A percentile compares a stretch with the other conserved stretches of the same genome.
Conservation (phyloP, 2,888 invertebrate genomes). For the Unio pictorum region DNA sequence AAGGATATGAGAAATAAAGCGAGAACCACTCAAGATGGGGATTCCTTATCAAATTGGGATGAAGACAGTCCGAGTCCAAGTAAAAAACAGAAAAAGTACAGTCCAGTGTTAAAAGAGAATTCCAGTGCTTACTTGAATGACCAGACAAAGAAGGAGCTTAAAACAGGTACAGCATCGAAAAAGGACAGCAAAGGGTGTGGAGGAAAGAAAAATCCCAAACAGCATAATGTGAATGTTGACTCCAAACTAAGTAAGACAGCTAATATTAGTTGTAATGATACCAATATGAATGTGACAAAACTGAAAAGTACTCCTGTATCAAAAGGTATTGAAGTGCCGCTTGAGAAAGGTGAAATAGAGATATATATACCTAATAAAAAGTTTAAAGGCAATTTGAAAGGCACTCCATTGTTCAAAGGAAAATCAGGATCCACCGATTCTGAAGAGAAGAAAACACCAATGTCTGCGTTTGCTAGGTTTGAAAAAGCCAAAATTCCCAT, state of each 20-base stretch:
- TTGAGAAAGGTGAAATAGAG: constrained; percentile 36
- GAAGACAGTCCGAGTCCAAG: no score
- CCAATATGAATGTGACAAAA: not conserved
- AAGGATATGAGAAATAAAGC: no score
- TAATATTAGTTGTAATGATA: not conserved
- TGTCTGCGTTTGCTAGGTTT: constrained; percentile 42
- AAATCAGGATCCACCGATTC: not conserved
- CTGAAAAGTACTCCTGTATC: not conserved
- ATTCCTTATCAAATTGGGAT: no score
- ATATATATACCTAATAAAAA: constrained; percentile 50
- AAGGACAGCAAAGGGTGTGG: constrained; percentile 1
- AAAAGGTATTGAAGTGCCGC: not conserved
- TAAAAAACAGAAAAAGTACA: no score
- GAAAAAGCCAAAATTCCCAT: constrained; percentile 39
- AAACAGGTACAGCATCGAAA: constrained; percentile 2
- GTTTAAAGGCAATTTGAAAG: constrained; percentile 25
- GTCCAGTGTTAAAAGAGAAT: no score
- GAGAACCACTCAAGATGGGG: no score
- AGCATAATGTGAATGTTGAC: no score
- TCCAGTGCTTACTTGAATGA: no score
- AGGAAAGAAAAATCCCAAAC: no score
- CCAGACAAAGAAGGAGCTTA: constrained; percentile 1
- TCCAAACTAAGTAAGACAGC: not conserved
- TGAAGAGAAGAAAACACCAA: constrained; percentile 3
- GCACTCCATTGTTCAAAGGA: not conserved